A percentile compares a stretch with the other conserved stretches of the same genome.
Conservation (phyloP, 1,140 invertebrate species). For the Carposina sasakii region DNA sequence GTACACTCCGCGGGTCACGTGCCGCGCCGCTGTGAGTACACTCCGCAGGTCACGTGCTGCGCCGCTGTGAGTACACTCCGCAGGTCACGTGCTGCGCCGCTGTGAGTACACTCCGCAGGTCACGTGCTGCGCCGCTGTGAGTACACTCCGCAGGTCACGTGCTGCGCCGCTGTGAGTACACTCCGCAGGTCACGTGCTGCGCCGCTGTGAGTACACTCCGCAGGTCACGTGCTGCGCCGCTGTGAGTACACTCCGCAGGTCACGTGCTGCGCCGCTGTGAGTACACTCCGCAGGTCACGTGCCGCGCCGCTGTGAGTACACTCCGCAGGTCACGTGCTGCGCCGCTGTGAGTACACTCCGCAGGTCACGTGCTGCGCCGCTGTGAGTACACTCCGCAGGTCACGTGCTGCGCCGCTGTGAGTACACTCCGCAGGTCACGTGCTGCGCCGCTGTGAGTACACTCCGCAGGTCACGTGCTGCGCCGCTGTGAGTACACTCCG, state of each 20-base stretch:
- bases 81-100: neutral
- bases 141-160: neutral
- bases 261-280: too few relatives aligned
- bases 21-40: constrained; percentile 4
- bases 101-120: too few relatives aligned
- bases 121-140: too few relatives aligned
- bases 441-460: neutral
- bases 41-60: neutral
- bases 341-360: neutral
- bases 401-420: too few relatives aligned
- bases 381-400: neutral
- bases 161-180: neutral
- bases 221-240: too few relatives aligned
- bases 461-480: too few relatives aligned
- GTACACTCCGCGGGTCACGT: constrained; percentile 15
- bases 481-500: neutral
- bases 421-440: neutral
- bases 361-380: too few relatives aligned
- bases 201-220: neutral
- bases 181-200: too few relatives aligned
- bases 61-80: neutral
- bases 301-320: neutral
- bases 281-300: neutral
- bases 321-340: too few relatives aligned
- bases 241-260: neutral